Base-by-base conservation (phyloP, 2,888 invertebrate genomes). In the Dichetophora obliterata region DNA sequence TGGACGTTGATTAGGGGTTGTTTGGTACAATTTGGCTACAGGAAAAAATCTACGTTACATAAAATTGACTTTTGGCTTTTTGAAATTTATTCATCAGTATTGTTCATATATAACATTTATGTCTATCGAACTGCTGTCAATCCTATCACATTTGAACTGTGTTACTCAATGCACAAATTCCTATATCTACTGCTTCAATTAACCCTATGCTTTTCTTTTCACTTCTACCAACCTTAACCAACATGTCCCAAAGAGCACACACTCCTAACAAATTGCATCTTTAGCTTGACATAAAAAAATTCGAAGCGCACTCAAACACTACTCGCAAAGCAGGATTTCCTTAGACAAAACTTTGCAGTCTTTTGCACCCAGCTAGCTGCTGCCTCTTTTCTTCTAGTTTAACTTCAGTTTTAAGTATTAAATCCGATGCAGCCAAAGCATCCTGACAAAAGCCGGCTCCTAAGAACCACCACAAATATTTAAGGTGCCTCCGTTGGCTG, bases 401-500 rank as follows among this genome's bases (percentile, higher is more conserved):
- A n/a, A 37, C 66, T 34, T 11, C 22, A 43, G 54, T 16, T 54
- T 43, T 11, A 43, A 50, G 19, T n/a, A 57, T 52, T 19, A 31
- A 74, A 63, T 52, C 52, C 31, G 16, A 22, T 50, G 43, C 24
- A 31, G 50, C 59, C 59, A 14, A 61, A 27, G 9, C 43, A 54
- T 34, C 65, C 72, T 57, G 57, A 54, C 66, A 66, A 66, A 72
- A 71, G 63, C 37, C 72, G 27, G 27, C 50, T 43, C 31, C 48
- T 34, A 24, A 27, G 68, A 27, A 22, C 57, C 31, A 34, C 63
- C 70, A 59, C 75, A 69, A 76, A 71, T 27, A 61, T 69, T 75
- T 75, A 61, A 24, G 63, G 14, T 59, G 43, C 37, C 48, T 31
- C 2, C 24, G 43, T 43, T 11, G 43, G 2, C 43, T 43, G 43